phyloP scores from a whole-genome alignment of 2,113 vertebrate species.

The Esox niger region DNA sequence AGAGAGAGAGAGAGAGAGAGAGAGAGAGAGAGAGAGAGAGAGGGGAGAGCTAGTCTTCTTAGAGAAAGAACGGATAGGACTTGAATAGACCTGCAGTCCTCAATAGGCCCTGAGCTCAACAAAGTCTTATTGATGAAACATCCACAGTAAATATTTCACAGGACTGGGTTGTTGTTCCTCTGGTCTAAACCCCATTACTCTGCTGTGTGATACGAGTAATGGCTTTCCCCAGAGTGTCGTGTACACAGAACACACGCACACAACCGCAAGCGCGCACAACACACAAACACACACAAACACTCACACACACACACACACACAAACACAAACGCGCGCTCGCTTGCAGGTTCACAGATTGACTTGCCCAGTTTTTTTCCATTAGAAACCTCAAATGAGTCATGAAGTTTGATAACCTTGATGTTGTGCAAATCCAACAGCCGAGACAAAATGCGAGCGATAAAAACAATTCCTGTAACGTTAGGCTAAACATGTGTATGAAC shows the following conservation, averaged over 20 bases:
- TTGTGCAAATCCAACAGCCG: no score
- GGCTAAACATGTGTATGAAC: no score
- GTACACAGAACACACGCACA: background rate
- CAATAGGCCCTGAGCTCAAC: background rate
- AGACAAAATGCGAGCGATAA: no score
- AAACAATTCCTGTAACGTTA: no score
- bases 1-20: background rate
- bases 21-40: background rate
- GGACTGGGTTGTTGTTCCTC: background rate
- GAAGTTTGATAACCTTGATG: no score
- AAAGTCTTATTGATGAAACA: background rate
- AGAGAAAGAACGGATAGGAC: background rate
- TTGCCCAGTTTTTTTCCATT: no score
- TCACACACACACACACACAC: no score
- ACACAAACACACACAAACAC: no score
- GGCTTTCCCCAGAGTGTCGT: no score
- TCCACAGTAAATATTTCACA: background rate
- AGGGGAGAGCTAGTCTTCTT: background rate
- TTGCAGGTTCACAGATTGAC: no score
- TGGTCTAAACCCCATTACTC: background rate
- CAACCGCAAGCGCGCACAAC: no score
- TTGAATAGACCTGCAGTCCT: background rate
- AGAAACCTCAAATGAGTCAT: background rate
- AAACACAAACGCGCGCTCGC: no score
- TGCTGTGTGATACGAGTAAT: background rate